A percentile compares a stretch with the other conserved stretches of the same genome.
These are phyloP conservation scores for Monarcha castaneiventris DNA, from an alignment of 2,113 vertebrate species.

Conservation along the genomic window DNA sequence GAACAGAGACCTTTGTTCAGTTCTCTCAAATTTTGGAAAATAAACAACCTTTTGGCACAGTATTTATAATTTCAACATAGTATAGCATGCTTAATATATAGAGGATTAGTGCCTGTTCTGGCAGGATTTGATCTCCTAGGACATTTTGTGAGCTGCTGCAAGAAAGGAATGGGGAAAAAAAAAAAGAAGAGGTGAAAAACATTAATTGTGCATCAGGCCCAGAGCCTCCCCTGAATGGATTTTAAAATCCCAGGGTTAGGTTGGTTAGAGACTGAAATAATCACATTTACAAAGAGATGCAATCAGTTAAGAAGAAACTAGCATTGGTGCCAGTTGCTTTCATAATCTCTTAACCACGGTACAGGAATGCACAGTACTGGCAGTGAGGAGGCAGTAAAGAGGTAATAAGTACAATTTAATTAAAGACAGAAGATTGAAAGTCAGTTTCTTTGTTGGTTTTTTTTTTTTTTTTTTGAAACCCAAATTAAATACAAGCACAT, in stretches of 20 bases:
- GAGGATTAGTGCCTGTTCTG: constrained; percentile 46
- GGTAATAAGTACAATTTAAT: neutral
- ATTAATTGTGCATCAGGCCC: neutral
- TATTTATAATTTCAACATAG: neutral
- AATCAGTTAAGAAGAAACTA: constrained; percentile 10
- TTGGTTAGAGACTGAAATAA: constrained; percentile 8
- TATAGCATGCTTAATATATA: constrained; percentile 6
- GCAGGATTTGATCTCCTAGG: constrained; percentile 37
- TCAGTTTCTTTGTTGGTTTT: neutral
- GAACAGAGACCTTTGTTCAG: constrained; percentile 33
- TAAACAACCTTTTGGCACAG: constrained; percentile 27
- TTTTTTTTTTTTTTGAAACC: neutral
- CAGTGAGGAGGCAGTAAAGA: neutral
- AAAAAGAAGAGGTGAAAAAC: neutral
- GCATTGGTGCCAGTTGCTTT: neutral
- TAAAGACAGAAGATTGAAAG: neutral
- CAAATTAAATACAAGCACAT: neutral
- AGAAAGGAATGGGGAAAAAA: neutral
- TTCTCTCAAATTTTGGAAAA: constrained; percentile 15
- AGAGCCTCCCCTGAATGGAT: neutral
- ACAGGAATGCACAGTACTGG: neutral
- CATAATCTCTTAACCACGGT: neutral
- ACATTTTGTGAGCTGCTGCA: neutral
- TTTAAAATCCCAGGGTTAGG: constrained; percentile 26
- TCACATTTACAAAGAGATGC: neutral